These are phyloP conservation scores for Mormyrus iriodes DNA, from an alignment of 2,113 vertebrate species.

Conservation along the genomic window DNA sequence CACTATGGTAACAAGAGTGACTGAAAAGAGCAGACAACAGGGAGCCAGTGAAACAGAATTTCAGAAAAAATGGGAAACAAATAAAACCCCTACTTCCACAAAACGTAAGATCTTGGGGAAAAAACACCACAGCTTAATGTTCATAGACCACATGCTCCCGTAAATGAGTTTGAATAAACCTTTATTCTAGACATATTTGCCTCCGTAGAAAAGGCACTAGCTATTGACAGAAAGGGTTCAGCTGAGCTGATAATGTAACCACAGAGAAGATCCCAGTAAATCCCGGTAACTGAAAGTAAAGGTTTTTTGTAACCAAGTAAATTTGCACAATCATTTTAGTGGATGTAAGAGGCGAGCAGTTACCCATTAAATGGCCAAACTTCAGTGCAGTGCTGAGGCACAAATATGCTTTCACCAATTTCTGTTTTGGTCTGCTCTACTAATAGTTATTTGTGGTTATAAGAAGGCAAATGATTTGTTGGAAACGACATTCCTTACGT, in stretches of 20 bases:
- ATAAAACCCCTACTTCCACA: background rate
- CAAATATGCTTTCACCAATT: background rate
- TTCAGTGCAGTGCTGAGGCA: background rate
- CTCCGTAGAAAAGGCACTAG: background rate
- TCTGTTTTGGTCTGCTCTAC: background rate
- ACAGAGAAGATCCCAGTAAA: background rate
- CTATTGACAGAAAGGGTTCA: background rate
- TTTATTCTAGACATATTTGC: background rate
- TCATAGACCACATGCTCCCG: background rate
- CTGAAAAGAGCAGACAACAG: background rate
- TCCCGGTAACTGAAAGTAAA: background rate
- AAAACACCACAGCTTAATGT: no score
- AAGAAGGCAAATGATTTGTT: background rate
- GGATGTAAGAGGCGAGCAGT: conserved; percentile 17
- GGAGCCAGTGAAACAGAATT: background rate
- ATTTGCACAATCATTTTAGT: background rate
- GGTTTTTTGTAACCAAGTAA: background rate
- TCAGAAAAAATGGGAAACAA: background rate
- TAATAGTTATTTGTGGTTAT: background rate
- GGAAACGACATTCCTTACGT: background rate
- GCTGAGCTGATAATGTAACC: background rate
- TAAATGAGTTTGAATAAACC: background rate
- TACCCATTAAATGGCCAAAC: conserved; percentile 16
- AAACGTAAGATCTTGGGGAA: background rate
- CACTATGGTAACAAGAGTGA: conserved; percentile 23